Evolutionary conservation across 2,113 vertebrate genomes (phyloP).

Genomic region (Genyomyrus donnyi): DNA sequence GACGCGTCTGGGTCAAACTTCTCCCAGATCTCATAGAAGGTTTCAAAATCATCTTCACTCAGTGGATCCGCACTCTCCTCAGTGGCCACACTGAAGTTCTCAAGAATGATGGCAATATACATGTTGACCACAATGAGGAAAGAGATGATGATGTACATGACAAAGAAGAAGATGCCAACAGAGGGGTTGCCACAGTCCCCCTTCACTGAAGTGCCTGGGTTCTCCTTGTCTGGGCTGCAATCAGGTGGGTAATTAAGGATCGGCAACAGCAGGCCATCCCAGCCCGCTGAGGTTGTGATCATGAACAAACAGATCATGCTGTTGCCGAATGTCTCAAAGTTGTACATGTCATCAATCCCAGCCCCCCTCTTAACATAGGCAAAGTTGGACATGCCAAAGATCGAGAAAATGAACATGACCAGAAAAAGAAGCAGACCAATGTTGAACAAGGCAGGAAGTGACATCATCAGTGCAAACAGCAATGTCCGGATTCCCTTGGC

Average conservation of each 20-base stretch:
- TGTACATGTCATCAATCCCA: conserved; percentile 97
- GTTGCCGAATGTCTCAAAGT: conserved; percentile 98
- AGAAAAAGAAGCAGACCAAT: conserved; percentile 93
- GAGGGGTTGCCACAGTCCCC: conserved; percentile 95
- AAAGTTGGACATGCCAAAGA: conserved; percentile 99
- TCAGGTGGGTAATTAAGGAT: conserved; percentile 93
- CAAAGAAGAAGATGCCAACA: conserved; percentile 97
- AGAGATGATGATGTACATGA: conserved; percentile 98
- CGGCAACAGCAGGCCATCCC: conserved; percentile 90
- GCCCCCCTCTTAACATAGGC: conserved; percentile 90
- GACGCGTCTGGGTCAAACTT: conserved; percentile 95
- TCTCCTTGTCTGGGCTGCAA: conserved; percentile 79
- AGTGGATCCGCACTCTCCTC: conserved; percentile 96
- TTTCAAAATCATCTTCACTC: conserved; percentile 97
- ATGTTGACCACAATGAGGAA: conserved; percentile 98
- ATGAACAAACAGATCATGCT: conserved; percentile 99
- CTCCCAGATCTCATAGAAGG: conserved; percentile 99
- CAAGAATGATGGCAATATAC: conserved; percentile 98
- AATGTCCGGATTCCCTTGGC: conserved; percentile 97
- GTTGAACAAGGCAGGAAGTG: conserved; percentile 95
- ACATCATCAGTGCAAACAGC: conserved; percentile 99
- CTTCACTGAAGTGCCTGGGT: conserved; percentile 82
- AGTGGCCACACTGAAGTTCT: conserved; percentile 97
- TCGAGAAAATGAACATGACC: conserved; percentile 99
- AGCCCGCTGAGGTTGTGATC: conserved; percentile 93